Base-by-base conservation (phyloP, 2,888 invertebrate genomes). In the Podotricha telesiphe region DNA sequence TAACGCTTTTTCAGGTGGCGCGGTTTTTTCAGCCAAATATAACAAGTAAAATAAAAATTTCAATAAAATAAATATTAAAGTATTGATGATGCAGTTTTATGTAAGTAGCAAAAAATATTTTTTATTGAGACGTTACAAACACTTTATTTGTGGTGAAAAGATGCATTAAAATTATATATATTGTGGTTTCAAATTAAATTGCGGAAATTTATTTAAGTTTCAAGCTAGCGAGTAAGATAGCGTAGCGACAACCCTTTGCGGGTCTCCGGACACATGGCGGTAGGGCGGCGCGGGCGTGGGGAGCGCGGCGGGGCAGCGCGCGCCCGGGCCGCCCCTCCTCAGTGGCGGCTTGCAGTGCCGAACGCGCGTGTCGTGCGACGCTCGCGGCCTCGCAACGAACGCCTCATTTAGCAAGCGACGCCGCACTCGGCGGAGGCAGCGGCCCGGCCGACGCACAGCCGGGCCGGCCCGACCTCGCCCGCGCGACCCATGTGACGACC, bases 271-370 rank as follows among this genome's bases (percentile, higher is more conserved):
- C 89, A 87, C 86, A 89, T 88, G 85, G 85, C 84, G 84, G 77
- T 82, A 84, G 76, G 78, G 77, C 74, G 80, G 73, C 78, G 75
- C 76, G 77, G 80, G 76, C 78, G 78, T 78, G 75, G 76, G 74
- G 74, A 74, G 78, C 80, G 79, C 77, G 82, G 83, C 85, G 81
- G 55, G 55, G 55, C 34, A 55, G 55, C 82, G 86, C 82, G 82
- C 82, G 81, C 87, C 89, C 89, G 89, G 88, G 89, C 88, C 90
- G 89, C 90, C 91, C 91, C 91, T 89, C 90, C 92, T 89, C 91
- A 91, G 92, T 91, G 92, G 88, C 91, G 91, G 91, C 84, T 86
- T 89, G 91, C 91, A 90, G 91, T 91, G 89, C 90, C 89, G 87
- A 85, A 87, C 89, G 91, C 91, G 92, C 92, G 91, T 90, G 91